Conservation (phyloP, 2,888 invertebrate species). For the Spisula subtruncata region DNA sequence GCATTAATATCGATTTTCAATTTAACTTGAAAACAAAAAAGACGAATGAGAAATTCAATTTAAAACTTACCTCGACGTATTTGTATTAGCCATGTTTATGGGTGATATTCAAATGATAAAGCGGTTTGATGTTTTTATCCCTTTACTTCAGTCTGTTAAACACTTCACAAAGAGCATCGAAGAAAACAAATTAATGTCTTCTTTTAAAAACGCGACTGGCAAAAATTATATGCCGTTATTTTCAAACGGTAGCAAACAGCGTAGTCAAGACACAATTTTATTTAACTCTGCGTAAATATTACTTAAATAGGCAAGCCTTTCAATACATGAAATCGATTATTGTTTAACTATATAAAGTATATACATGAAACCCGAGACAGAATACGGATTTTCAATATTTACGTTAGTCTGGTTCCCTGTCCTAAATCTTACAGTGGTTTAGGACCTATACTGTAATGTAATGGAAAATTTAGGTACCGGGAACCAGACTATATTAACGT, state of each 20-base stretch:
- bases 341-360: background rate
- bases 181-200: background rate
- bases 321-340: constrained; percentile 14
- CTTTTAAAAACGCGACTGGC: background rate
- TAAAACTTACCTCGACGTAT: background rate
- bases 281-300: background rate
- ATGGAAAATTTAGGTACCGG: too few relatives aligned
- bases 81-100: background rate
- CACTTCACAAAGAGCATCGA: background rate
- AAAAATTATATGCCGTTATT: background rate
- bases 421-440: too few relatives aligned
- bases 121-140: background rate
- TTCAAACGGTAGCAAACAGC: background rate
- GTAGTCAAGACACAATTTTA: background rate
- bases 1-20: background rate
- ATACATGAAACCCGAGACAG: background rate
- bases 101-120: background rate
- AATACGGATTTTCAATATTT: constrained; percentile 14
- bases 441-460: too few relatives aligned
- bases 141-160: background rate
- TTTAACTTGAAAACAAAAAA: background rate
- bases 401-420: too few relatives aligned
- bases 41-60: constrained; percentile 9
- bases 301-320: background rate
- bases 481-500: too few relatives aligned